Conservation (phyloP, 1,140 invertebrate genomes). For the Bicyclus anynana region DNA sequence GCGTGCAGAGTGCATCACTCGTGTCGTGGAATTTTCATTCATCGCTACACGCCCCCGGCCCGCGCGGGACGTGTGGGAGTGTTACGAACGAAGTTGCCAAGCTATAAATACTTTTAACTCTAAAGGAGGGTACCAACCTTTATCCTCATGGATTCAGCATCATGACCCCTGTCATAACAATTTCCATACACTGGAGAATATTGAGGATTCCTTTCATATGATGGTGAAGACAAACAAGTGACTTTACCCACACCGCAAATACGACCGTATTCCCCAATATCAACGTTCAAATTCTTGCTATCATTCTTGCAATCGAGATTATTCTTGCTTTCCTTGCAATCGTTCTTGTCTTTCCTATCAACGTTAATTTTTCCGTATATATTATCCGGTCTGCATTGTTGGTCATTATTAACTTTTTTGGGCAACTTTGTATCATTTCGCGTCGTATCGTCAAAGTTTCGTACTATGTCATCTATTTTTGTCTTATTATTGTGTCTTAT, state of each 20-base stretch:
- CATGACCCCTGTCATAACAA: conserved; percentile 51
- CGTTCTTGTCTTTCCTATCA: conserved; percentile 25
- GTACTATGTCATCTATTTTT: conserved; percentile 68
- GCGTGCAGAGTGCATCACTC: too few species aligned
- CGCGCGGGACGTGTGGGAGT: too few species aligned
- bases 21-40: too few species aligned
- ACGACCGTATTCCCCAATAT: conserved; percentile 40
- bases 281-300: conserved; percentile 21
- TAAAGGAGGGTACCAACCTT: too few species aligned
- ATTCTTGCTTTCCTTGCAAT: conserved; percentile 17
- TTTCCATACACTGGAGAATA: conserved; percentile 62
- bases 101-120: too few species aligned
- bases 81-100: too few species aligned
- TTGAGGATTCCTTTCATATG: conserved; percentile 59
- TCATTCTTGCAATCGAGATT: conserved; percentile 20
- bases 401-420: too few species aligned
- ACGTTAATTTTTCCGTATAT: conserved; percentile 60
- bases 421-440: conserved; percentile 33
- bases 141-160: conserved; percentile 55
- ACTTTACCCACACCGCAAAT: conserved; percentile 36
- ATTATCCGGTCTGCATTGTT: too few species aligned
- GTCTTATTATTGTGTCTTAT: conserved; percentile 50
- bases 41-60: too few species aligned
- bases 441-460: conserved; percentile 60
- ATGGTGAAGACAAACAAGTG: conserved; percentile 42